A percentile compares a stretch with the other conserved stretches of the same genome.
These are phyloP conservation scores for Ips typographus DNA, from an alignment of 1,140 invertebrate genomes.

Conservation along the genomic window DNA sequence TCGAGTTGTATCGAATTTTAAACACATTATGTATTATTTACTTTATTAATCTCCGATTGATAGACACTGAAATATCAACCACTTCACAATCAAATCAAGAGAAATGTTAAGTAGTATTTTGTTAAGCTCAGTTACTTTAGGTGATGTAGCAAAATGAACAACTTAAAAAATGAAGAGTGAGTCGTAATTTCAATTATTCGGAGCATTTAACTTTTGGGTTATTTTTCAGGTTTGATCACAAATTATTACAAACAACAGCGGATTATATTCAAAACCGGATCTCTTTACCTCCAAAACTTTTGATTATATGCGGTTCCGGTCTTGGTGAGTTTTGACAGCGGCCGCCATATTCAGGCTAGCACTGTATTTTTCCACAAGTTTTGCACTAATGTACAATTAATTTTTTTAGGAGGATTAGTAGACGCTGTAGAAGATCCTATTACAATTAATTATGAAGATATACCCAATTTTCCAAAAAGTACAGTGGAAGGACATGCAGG, in stretches of 20 bases:
- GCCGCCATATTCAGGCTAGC: not conserved
- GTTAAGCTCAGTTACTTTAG: no score
- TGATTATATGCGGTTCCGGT: slow-evolving; percentile 95
- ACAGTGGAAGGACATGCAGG: slow-evolving; percentile 91
- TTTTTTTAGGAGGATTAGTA: slow-evolving; percentile 69
- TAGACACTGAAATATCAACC: no score
- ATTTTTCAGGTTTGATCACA: slow-evolving; percentile 13
- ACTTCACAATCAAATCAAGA: no score
- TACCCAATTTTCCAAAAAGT: slow-evolving; percentile 87
- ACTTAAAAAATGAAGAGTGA: not conserved
- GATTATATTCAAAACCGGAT: slow-evolving; percentile 72
- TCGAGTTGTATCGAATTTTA: no score
- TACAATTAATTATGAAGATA: slow-evolving; percentile 79
- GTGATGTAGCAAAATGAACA: not conserved
- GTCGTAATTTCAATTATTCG: not conserved
- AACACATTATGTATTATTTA: no score
- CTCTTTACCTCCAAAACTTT: slow-evolving; percentile 74
- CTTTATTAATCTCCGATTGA: no score
- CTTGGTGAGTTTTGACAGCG: slow-evolving; percentile 64
- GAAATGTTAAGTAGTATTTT: no score
- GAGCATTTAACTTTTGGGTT: not conserved
- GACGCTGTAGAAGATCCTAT: slow-evolving; percentile 72
- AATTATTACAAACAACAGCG: slow-evolving; percentile 54
- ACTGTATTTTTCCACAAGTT: not conserved
- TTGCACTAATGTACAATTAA: no score